Conservation (phyloP, 2,797 vertebrate species). For the Lutjanus campechanus region DNA sequence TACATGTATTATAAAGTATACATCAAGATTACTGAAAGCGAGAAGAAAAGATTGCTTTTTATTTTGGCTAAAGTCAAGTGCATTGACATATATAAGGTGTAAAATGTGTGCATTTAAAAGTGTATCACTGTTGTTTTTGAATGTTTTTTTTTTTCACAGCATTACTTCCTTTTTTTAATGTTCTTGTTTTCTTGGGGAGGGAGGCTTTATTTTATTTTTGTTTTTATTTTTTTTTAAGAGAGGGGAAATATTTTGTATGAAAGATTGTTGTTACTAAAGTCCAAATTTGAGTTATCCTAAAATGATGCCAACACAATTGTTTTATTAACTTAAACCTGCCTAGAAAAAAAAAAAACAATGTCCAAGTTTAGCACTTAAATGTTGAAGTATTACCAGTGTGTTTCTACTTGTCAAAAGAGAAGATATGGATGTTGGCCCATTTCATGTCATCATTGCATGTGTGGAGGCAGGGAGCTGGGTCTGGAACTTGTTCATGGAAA, state of each 20-base stretch:
- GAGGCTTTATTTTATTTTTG: conserved; percentile 13
- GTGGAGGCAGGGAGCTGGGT: background rate
- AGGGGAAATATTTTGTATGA: conserved; percentile 67
- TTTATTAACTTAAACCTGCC: conserved; percentile 66
- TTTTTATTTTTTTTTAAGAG: conserved; percentile 20
- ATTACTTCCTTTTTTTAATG: conserved; percentile 72
- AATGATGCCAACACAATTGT: conserved; percentile 45
- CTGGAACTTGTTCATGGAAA: background rate
- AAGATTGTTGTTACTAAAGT: conserved; percentile 62
- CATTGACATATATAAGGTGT: conserved; percentile 84
- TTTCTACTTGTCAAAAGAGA: conserved; percentile 33
- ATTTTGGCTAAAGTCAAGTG: conserved; percentile 82
- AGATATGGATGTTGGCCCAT: background rate
- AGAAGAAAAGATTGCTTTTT: conserved; percentile 71
- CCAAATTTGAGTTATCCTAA: conserved; percentile 65
- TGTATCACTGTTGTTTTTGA: conserved; percentile 79
- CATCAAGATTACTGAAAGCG: conserved; percentile 77
- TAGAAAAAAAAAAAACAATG: conserved; percentile 42
- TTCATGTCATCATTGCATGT: conserved; percentile 26
- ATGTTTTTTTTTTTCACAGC: conserved; percentile 74
- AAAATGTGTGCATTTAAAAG: conserved; percentile 85
- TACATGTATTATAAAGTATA: conserved; percentile 87
- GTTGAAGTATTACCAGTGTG: conserved; percentile 61
- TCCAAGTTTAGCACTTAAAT: conserved; percentile 79
- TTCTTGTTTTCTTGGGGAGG: conserved; percentile 68